Evolutionary conservation across 2,113 vertebrate genomes (phyloP).

Genomic region (Ictidomys tridecemlineatus): DNA sequence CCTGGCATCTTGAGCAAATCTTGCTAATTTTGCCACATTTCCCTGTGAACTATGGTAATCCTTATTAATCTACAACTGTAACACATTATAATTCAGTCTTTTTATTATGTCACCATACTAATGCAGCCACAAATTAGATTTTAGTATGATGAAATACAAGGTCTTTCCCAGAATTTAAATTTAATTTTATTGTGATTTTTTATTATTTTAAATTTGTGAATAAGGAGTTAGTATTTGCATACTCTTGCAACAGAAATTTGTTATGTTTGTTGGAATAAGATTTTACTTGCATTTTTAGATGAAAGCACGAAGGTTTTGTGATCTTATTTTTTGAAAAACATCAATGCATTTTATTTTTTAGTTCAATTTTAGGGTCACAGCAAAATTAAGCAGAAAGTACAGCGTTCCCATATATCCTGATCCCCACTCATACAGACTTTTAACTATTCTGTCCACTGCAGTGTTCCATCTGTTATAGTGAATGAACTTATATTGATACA

Average conservation of each 20-base stretch:
- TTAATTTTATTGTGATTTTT: slow-evolving; percentile 43
- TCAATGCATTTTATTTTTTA: not conserved
- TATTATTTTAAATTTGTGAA: slow-evolving; percentile 34
- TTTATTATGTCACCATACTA: not conserved
- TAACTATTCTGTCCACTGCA: not conserved
- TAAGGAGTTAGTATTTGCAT: slow-evolving; percentile 38
- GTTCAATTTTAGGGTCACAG: slow-evolving; percentile 4
- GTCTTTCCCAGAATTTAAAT: slow-evolving; percentile 13
- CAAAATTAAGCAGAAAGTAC: not conserved
- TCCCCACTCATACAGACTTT: not conserved
- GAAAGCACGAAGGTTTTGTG: not conserved
- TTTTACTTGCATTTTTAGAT: not conserved
- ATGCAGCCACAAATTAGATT: not conserved
- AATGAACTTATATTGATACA: not conserved
- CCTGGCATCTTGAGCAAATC: not conserved
- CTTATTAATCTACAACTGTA: not conserved
- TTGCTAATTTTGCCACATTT: not conserved
- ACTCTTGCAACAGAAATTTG: not conserved
- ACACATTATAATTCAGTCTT: not conserved
- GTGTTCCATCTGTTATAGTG: not conserved
- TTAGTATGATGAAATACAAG: slow-evolving; percentile 19
- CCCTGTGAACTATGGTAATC: not conserved
- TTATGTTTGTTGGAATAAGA: slow-evolving; percentile 19
- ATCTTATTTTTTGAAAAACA: not conserved
- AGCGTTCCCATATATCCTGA: not conserved